Evolutionary conservation across 1,140 invertebrate species (phyloP).

Genomic region (Pseudomyrmex pallidus): DNA sequence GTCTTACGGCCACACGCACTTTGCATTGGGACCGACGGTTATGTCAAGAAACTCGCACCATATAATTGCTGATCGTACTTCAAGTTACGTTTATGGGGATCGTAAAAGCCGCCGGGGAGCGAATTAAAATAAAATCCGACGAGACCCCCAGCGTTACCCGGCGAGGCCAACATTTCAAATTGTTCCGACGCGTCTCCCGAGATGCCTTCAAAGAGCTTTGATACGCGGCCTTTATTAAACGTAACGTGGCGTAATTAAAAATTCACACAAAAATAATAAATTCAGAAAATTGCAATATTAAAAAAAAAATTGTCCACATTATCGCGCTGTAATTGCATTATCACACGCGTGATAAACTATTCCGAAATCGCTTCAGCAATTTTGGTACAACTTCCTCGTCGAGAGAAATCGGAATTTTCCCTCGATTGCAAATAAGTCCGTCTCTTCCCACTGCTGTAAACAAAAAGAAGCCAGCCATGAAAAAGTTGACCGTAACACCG

Average conservation of each 20-base stretch:
- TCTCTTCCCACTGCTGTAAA: too few species aligned
- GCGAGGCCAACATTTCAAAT: too few species aligned
- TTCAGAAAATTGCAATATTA: background rate
- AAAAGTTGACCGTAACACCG: too few species aligned
- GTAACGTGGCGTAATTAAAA: background rate
- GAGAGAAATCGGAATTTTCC: too few species aligned
- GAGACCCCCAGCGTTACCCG: background rate
- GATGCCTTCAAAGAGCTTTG: background rate
- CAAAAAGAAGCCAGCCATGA: too few species aligned
- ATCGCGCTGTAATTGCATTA: too few species aligned
- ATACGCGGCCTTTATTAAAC: background rate
- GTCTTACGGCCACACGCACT: background rate
- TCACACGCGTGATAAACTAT: too few species aligned
- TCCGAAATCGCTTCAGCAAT: too few species aligned
- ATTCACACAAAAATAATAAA: constrained; percentile 5
- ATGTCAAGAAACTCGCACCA: constrained; percentile 46
- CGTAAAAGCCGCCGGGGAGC: constrained; percentile 50
- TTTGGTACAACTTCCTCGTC: too few species aligned
- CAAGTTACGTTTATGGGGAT: constrained; percentile 58
- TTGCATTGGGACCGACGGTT: constrained; percentile 19
- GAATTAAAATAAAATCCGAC: constrained; percentile 59
- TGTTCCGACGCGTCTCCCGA: background rate
- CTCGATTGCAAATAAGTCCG: too few species aligned
- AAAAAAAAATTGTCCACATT: too few species aligned
- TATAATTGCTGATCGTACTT: constrained; percentile 65